A percentile compares a stretch with the other conserved stretches of the same genome.
Conservation (phyloP, 2,888 invertebrate genomes). For the Trichopoda pennipes region DNA sequence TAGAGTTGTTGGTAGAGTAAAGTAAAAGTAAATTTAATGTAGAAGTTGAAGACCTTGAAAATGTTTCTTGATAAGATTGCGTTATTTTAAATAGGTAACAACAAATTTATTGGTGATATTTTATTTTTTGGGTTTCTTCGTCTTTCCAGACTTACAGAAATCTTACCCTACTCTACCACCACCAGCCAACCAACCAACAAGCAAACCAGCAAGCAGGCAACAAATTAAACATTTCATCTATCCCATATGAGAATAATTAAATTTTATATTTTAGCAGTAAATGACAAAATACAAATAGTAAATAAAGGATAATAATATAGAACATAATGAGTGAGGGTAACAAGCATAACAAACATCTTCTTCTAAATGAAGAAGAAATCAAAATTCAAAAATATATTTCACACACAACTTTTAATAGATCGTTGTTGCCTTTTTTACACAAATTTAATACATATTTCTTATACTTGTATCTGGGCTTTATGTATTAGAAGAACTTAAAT, state of each 20-base stretch:
- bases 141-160: conserved; percentile 15
- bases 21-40: conserved; percentile 33
- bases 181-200: no score
- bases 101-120: conserved; percentile 55
- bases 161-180: conserved; percentile 35
- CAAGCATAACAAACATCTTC: conserved; percentile 54
- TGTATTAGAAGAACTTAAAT: conserved; percentile 15
- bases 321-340: conserved; percentile 42
- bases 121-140: conserved; percentile 24
- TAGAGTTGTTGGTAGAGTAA: neutral
- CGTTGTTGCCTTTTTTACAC: neutral
- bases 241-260: conserved; percentile 63
- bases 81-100: conserved; percentile 4
- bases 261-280: conserved; percentile 32
- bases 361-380: conserved; percentile 18
- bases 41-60: conserved; percentile 47
- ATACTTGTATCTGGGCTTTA: neutral
- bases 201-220: neutral
- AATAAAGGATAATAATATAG: conserved; percentile 14
- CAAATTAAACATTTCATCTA: conserved; percentile 1
- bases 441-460: no score
- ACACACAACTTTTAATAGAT: conserved; percentile 42
- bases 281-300: conserved; percentile 49
- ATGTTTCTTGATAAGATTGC: conserved; percentile 2
- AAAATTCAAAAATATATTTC: conserved; percentile 23